Evolutionary conservation across 2,113 vertebrate species (phyloP), one percentile per base, ranked within the genome.

Genomic region (Porphyrio hochstetteri): DNA sequence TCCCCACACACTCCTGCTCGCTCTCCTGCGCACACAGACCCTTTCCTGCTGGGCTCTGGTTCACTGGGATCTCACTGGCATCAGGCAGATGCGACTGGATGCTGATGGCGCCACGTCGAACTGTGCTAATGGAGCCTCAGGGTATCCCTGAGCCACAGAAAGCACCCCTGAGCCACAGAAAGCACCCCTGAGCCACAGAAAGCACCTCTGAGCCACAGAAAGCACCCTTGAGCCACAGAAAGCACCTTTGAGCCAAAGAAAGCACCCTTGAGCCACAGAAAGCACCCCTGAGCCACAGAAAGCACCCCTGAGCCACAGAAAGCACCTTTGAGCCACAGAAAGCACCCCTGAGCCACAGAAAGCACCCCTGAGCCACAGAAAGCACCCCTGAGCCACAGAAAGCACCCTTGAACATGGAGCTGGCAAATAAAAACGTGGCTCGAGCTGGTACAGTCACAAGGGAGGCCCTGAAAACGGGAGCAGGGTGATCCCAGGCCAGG

Each of bases 41-140:
- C 91, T 90, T 92, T 76, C 86, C 86, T 87, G 86, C 83, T 21
- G 21, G 65, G 46, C 77, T 89, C 16, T 7, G 65, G 38, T 68
- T 74, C 65, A 89, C 87, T 71, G 86, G 69, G 10, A 36, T 46
- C 68, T 72, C 86, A 35, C 42, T 38, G 72, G 74, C 68, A 67
- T n/a, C 38, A 42, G 74, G 33, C 59, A 87, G 82, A 87, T 93
- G 84, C n/a, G 80, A 70, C 71, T 82, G 18, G 72, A 53, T 77
- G 92, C 68, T 92, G 94, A 91, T 21, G 27, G 70, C 27, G 40
- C 61, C 23, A 9, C 21, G 71, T 35, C 85, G 94, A 65, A 16
- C 21, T 8, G 27, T 7, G 82, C 44, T 88, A 50, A 57, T 25
- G 48, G 96, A 90, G 69, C 48, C 82, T 93, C 65, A 14, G 83